Evolutionary conservation across 2,113 vertebrate genomes (phyloP).

Genomic region (Talpa occidentalis): DNA sequence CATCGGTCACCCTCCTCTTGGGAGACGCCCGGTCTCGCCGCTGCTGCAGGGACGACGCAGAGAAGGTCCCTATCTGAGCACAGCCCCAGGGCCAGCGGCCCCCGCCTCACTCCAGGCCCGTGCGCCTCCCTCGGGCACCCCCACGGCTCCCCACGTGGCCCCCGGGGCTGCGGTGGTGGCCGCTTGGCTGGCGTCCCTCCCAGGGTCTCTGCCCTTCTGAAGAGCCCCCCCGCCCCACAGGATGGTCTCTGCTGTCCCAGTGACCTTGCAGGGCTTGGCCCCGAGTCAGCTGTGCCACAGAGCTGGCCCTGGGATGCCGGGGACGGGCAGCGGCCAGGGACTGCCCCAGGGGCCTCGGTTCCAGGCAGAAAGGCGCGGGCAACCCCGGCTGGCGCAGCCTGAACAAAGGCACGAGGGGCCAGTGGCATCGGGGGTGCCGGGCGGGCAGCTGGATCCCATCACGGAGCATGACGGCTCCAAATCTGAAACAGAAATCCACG

Average conservation of each 20-base stretch:
- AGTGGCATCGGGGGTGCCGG: rapidly evolving
- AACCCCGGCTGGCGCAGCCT: rapidly evolving
- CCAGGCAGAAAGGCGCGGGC: rapidly evolving
- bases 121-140: rapidly evolving
- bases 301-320: rapidly evolving
- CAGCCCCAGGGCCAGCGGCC: rapidly evolving
- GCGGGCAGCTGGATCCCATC: not conserved
- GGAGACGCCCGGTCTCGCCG: rapidly evolving
- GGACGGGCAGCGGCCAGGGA: rapidly evolving
- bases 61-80: rapidly evolving
- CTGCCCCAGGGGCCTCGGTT: rapidly evolving
- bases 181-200: rapidly evolving
- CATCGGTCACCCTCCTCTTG: rapidly evolving
- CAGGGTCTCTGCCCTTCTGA: no score
- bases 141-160: rapidly evolving
- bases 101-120: rapidly evolving
- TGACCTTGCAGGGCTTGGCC: no score
- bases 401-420: rapidly evolving
- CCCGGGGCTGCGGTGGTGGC: rapidly evolving
- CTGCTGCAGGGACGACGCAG: rapidly evolving
- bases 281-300: no score
- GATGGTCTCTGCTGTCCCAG: no score
- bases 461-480: rapidly evolving
- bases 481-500: not conserved
- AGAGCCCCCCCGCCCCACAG: no score